phyloP scores from a whole-genome alignment of 2,888 invertebrate species.

The Meta bourneti region DNA sequence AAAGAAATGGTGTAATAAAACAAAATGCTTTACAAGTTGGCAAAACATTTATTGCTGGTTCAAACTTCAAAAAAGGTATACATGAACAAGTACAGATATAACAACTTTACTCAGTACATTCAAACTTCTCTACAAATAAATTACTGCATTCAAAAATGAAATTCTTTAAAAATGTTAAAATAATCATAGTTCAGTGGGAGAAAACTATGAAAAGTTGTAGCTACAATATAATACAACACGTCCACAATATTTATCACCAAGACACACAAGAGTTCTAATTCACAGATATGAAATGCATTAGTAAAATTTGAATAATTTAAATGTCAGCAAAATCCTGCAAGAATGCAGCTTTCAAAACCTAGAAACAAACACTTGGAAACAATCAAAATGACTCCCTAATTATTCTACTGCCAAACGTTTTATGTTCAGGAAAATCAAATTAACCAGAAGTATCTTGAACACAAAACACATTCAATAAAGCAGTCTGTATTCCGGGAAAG shows the following conservation, averaged over 20 bases:
- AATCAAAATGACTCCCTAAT: too few relatives aligned
- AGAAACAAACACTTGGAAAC: too few relatives aligned
- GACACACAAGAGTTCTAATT: constrained; percentile 15
- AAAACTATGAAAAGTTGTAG: constrained; percentile 16
- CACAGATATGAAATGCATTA: constrained; percentile 19
- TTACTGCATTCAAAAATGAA: constrained; percentile 18
- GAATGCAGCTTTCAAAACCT: too few relatives aligned
- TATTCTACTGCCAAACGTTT: too few relatives aligned
- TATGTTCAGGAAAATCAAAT: too few relatives aligned
- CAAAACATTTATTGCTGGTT: constrained; percentile 49
- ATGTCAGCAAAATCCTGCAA: too few relatives aligned
- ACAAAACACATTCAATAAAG: not conserved
- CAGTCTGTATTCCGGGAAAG: not conserved
- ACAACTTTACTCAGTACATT: constrained; percentile 39
- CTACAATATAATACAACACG: constrained; percentile 12
- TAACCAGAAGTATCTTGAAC: too few relatives aligned
- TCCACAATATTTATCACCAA: constrained; percentile 8
- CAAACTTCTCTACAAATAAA: constrained; percentile 46
- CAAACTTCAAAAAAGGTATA: constrained; percentile 27
- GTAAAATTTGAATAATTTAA: not conserved
- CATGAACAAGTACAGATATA: constrained; percentile 21
- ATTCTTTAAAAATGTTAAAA: not conserved
- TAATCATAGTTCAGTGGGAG: constrained; percentile 4
- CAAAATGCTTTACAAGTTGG: constrained; percentile 8
- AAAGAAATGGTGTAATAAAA: too few relatives aligned